Evolutionary conservation across 2,113 vertebrate genomes (phyloP).

Genomic region (Morone chrysops): DNA sequence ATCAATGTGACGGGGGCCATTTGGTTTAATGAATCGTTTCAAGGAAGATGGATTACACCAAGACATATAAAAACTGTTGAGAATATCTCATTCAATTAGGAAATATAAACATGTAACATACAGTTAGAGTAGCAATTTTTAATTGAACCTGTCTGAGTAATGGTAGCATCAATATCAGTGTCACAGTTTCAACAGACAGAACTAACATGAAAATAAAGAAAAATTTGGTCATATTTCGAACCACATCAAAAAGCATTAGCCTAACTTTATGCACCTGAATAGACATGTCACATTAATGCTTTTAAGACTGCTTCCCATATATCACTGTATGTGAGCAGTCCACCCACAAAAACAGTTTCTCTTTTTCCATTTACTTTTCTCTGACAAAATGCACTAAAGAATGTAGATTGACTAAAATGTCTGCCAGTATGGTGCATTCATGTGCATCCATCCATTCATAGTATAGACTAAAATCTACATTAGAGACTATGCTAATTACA

Average conservation of each 20-base stretch:
- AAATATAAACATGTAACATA: slow-evolving; percentile 44
- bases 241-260: not conserved
- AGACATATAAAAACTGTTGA: slow-evolving; percentile 41
- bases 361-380: not conserved
- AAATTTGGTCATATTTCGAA: not conserved
- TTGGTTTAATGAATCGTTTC: slow-evolving; percentile 52
- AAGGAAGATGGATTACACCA: slow-evolving; percentile 45
- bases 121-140: slow-evolving; percentile 5
- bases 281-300: not conserved
- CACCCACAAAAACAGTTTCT: not conserved
- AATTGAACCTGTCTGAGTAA: slow-evolving; percentile 38
- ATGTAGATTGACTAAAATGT: not conserved
- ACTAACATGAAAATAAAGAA: not conserved
- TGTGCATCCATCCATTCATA: slow-evolving; percentile 7
- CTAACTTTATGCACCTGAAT: not conserved
- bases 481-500: not conserved
- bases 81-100: slow-evolving; percentile 36
- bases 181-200: not conserved
- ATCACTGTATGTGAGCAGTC: not conserved
- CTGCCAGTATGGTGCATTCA: not conserved
- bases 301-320: not conserved
- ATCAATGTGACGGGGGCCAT: slow-evolving; percentile 56
- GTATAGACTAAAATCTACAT: not conserved
- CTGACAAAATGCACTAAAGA: not conserved
- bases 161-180: not conserved